Conservation (phyloP, 2,888 invertebrate genomes). For the Muscina levida region DNA sequence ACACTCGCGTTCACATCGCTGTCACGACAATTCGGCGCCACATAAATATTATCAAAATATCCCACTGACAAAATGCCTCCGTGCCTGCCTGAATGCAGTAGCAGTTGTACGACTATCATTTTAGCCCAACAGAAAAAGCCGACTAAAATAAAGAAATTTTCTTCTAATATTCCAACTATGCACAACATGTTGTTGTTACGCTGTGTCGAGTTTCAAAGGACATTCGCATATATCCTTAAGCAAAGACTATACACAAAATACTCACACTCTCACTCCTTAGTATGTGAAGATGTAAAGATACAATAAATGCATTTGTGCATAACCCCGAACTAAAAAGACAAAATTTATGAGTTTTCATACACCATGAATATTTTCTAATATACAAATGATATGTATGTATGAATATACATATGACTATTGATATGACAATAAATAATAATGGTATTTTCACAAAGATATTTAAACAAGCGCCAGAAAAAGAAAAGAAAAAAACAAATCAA, state of each 20-base stretch:
- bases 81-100: too few relatives aligned
- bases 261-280: too few relatives aligned
- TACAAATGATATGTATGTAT: neutral
- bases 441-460: too few relatives aligned
- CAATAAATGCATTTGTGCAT: slow-evolving; percentile 31
- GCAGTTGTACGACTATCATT: slow-evolving; percentile 13
- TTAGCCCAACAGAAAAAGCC: neutral
- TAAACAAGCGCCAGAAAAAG: neutral
- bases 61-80: slow-evolving; percentile 24
- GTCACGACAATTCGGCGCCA: slow-evolving; percentile 65
- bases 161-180: too few relatives aligned
- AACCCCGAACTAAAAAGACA: slow-evolving; percentile 1
- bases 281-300: too few relatives aligned
- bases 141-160: neutral
- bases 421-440: too few relatives aligned
- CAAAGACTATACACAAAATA: too few relatives aligned
- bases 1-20: too few relatives aligned
- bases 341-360: slow-evolving; percentile 33
- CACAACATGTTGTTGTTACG: too few relatives aligned
- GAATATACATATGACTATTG: too few relatives aligned
- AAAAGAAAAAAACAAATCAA: neutral
- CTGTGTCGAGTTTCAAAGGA: too few relatives aligned
- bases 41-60: slow-evolving; percentile 60
- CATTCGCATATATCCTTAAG: too few relatives aligned
- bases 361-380: neutral